These are phyloP conservation scores for Actenoides lindsayi DNA, from an alignment of 2,113 vertebrate species.

Conservation along the genomic window DNA sequence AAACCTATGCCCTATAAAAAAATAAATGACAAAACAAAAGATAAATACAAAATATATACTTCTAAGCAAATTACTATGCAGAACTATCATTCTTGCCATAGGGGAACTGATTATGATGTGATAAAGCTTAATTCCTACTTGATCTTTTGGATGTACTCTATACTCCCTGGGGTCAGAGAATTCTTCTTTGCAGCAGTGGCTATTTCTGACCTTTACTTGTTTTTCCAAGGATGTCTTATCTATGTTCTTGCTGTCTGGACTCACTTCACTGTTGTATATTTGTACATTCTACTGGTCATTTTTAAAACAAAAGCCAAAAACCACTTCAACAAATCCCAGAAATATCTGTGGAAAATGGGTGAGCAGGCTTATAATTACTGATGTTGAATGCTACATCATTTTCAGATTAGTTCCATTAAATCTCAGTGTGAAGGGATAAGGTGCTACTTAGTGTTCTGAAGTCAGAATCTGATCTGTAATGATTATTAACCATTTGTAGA, in stretches of 20 bases:
- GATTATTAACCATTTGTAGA: neutral
- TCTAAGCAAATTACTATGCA: neutral
- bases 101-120: neutral
- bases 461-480: neutral
- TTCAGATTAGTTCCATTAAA: neutral
- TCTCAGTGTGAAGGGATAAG: neutral
- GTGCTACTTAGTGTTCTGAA: neutral
- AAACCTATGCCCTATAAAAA: neutral
- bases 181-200: neutral
- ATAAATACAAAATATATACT: neutral
- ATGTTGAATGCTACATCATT: neutral
- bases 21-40: neutral
- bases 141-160: neutral
- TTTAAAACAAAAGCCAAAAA: neutral
- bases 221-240: neutral
- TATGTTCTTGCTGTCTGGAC: neutral
- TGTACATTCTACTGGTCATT: neutral
- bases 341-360: neutral
- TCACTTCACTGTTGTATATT: neutral
- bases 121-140: neutral
- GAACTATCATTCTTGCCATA: neutral
- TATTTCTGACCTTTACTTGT: neutral
- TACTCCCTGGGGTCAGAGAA: neutral
- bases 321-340: neutral
- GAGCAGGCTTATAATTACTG: neutral